Percentiles rank a stretch among this genome's conserved stretches.
These are phyloP conservation scores for Coccyzus lansbergi DNA, from an alignment of 2,797 vertebrate genomes.

Conservation along the genomic window DNA sequence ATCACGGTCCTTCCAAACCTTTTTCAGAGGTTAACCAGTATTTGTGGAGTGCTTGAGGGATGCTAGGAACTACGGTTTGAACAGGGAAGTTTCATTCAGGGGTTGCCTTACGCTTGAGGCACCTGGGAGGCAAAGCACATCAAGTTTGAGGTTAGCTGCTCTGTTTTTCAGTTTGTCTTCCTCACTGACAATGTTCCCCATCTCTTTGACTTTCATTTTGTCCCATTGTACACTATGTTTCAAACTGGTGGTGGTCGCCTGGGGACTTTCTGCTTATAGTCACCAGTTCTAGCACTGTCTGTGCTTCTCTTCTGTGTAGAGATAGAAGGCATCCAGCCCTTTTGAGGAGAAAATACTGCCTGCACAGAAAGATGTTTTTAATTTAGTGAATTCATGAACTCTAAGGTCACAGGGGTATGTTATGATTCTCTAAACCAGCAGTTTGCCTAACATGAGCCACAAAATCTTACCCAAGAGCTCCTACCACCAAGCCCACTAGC, in stretches of 20 bases:
- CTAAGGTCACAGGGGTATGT: neutral
- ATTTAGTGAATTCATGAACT: conserved; percentile 2
- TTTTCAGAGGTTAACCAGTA: conserved; percentile 31
- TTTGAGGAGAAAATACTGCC: neutral
- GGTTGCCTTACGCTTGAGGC: neutral
- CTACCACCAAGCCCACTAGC: neutral
- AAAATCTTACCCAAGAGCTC: conserved; percentile 11
- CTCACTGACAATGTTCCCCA: neutral
- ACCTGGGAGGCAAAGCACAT: conserved; percentile 3
- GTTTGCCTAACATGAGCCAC: conserved; percentile 7
- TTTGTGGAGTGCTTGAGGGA: conserved; percentile 12
- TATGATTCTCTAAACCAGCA: conserved; percentile 15
- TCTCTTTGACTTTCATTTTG: neutral
- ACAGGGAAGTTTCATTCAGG: neutral
- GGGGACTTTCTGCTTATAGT: neutral
- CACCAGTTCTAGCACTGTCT: neutral
- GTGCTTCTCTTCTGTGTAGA: neutral
- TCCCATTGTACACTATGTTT: neutral
- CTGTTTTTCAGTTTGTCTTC: neutral
- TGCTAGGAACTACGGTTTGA: neutral
- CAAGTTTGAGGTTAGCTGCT: neutral
- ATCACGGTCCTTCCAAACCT: neutral
- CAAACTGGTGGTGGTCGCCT: neutral
- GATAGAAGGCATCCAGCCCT: neutral
- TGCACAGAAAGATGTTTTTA: neutral